These are phyloP conservation scores for Loriculus beryllinus DNA, from an alignment of 2,797 vertebrate genomes.

Conservation along the genomic window DNA sequence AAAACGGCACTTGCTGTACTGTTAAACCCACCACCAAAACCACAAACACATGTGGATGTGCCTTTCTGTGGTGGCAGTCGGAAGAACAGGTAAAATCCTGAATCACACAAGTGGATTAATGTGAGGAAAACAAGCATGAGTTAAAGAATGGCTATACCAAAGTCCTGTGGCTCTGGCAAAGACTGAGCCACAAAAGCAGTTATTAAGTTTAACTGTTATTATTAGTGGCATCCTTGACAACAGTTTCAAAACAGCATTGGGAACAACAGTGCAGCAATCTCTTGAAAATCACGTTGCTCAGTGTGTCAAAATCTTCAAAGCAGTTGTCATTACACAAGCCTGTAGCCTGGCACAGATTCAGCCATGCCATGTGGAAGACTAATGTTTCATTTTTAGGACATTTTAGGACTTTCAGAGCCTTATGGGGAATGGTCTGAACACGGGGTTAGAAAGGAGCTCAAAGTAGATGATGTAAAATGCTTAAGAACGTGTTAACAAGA, in stretches of 20 bases:
- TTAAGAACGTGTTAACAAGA: not conserved
- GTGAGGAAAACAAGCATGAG: accelerated
- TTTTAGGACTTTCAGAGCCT: not conserved
- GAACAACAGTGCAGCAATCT: not conserved
- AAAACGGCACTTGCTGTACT: not conserved
- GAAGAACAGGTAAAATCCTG: not conserved
- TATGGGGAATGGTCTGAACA: accelerated
- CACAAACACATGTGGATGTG: not conserved
- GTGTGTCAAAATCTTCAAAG: not conserved
- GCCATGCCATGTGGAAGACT: not conserved
- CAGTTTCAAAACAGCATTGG: not conserved
- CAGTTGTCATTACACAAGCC: not conserved
- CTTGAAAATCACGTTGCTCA: not conserved
- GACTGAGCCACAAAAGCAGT: not conserved
- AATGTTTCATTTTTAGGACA: not conserved
- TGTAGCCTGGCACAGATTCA: conserved; percentile 15
- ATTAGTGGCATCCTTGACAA: conserved; percentile 25
- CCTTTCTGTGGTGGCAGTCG: not conserved
- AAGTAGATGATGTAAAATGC: not conserved
- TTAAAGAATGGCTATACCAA: not conserved
- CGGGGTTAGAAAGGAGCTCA: not conserved
- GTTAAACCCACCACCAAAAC: not conserved
- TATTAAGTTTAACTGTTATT: not conserved
- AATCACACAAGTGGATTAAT: not conserved
- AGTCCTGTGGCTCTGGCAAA: not conserved